phyloP scores from a whole-genome alignment of 2,797 vertebrate species.

The Pitangus sulphuratus region DNA sequence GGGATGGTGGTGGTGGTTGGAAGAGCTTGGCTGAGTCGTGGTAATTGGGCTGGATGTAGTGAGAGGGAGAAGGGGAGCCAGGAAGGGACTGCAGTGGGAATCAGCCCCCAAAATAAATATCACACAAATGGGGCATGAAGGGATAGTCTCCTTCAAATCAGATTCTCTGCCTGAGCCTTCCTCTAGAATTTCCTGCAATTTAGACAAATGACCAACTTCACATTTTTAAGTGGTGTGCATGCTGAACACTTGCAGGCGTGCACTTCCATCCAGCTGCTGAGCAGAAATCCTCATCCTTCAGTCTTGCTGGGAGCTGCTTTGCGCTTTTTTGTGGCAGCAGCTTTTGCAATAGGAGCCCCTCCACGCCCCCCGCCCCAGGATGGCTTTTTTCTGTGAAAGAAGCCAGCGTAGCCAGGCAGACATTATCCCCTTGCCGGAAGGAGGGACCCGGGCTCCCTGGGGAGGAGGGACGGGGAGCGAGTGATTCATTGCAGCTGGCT shows the following conservation, averaged over 20 bases:
- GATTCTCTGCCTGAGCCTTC: background rate
- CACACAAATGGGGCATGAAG: background rate
- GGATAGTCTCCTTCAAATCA: background rate
- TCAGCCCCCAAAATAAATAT: background rate
- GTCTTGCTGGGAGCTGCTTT: background rate
- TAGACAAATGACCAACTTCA: conserved; percentile 6
- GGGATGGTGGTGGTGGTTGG: background rate
- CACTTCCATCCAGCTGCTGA: background rate
- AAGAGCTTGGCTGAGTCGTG: background rate
- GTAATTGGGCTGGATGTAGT: background rate
- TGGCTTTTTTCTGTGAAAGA: conserved; percentile 21
- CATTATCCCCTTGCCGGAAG: conserved; percentile 64
- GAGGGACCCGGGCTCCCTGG: conserved; percentile 53
- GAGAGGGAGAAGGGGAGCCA: background rate
- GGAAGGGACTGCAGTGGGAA: background rate
- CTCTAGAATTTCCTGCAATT: conserved; percentile 10
- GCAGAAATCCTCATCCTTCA: background rate
- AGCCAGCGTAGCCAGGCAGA: background rate
- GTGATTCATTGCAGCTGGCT: conserved; percentile 70
- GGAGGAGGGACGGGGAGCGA: conserved; percentile 25
- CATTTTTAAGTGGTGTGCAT: conserved; percentile 15
- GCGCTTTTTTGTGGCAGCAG: background rate
- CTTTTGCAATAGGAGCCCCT: background rate
- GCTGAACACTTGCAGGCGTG: background rate
- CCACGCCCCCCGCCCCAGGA: background rate